Percentiles rank a stretch among this genome's conserved stretches.
Conservation (phyloP, 2,797 vertebrate genomes). For the Champsocephalus gunnari region DNA sequence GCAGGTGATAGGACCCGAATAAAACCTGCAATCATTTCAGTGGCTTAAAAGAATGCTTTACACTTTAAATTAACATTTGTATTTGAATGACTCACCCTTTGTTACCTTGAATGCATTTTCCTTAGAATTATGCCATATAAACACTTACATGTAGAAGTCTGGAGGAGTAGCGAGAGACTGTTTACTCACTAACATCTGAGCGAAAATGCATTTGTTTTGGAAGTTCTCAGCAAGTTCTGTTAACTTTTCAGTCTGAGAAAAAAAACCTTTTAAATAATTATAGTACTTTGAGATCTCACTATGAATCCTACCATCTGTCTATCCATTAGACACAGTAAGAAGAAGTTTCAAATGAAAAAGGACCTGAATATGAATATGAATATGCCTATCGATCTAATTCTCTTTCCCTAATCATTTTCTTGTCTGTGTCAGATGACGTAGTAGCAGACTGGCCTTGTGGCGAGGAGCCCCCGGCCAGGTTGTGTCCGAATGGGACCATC, state of each 20-base stretch:
- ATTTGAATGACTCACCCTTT: no score
- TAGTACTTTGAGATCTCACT: not conserved
- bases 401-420: not conserved
- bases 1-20: conserved; percentile 1
- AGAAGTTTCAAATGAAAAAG: not conserved
- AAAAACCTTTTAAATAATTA: not conserved
- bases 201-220: no score
- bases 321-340: not conserved
- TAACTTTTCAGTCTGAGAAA: no score
- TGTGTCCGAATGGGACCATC: conserved; percentile 86
- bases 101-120: no score
- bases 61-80: no score
- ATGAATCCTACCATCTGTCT: not conserved
- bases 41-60: no score
- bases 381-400: not conserved
- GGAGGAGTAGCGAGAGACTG: no score
- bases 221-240: no score
- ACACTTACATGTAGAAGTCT: no score
- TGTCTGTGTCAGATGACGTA: conserved; percentile 80
- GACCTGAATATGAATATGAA: not conserved
- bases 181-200: no score
- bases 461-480: conserved; percentile 85
- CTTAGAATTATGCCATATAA: no score
- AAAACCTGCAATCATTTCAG: not conserved
- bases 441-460: conserved; percentile 92